Base-by-base conservation (phyloP, 2,113 vertebrate genomes). In the Chamaetylas fuelleborni region DNA sequence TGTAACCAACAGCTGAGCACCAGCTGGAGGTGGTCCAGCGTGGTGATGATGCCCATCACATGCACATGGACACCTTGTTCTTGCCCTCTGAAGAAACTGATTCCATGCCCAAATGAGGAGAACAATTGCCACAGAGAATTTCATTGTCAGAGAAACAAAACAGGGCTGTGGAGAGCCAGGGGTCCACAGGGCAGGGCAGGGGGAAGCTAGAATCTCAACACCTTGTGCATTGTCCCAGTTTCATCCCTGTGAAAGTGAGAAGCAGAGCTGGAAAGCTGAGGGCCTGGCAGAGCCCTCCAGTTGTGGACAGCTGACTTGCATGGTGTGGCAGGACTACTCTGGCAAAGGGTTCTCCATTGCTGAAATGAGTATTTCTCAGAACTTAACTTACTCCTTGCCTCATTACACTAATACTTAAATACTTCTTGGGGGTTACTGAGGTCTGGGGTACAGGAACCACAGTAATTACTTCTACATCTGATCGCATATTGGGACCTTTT, bases 131-230 rank as follows among this genome's bases (percentile, higher is more conserved):
- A 78, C 29, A 36, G 58, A 31, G 25, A 73, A 56, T 54, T 77
- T 23, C 34, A 58, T 38, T 4, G 1, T 42, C 51, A 36, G 33
- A 33, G 28, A 73, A 77, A 34, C 4, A 72, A 34, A 79, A 25
- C 6, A 47, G 42, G 19, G 29, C 42, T 66, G 22, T 2, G 3
- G 19, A 84, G 17, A 25, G 4, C 6, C 19, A 36, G 0, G 0
- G 11, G 5, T 11, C 11, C 3, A 1, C 0, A 1, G 14, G 5
- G 8, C 28, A 62, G 33, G 31, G 43, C 16, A 56, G 23, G 20
- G 33, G 26, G 38, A 67, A 9, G 43, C 34, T 77, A n/a, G 6
- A 36, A 26, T 57, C 42, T 73, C 2, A 0, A 22, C 0, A 1
- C 13, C 28, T 53, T 60, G 9, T 19, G 5, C 3, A 0, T 25